Percentiles rank a stretch among this genome's conserved stretches.
phyloP scores from a whole-genome alignment of 2,888 invertebrate species.

The Ornithoptera priamus region DNA sequence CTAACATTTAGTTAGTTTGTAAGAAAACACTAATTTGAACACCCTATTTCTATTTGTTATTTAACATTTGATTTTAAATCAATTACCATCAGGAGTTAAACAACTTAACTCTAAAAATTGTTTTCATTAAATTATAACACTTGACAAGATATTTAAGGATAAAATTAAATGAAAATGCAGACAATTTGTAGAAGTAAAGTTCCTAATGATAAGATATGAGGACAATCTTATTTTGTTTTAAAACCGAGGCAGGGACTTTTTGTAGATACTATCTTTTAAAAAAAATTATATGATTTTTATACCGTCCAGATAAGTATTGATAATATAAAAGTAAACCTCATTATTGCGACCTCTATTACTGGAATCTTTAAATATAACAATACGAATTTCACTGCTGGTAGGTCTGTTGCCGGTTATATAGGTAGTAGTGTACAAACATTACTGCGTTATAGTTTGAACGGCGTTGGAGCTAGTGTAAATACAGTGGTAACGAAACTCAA shows the following conservation, averaged over 20 bases:
- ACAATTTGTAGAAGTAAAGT: background rate
- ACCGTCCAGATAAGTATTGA: background rate
- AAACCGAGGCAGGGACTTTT: background rate
- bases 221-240: slow-evolving; percentile 2
- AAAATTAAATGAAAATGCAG: background rate
- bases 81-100: no score
- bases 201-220: background rate
- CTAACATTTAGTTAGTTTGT: no score
- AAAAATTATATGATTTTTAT: background rate
- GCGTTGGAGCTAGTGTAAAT: no score
- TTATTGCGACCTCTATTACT: background rate
- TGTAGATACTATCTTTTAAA: background rate
- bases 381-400: background rate
- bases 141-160: background rate
- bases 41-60: no score
- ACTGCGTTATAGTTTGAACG: no score
- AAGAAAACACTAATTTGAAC: no score
- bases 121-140: background rate
- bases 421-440: no score
- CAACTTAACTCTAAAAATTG: no score
- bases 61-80: no score
- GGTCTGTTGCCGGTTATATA: no score
- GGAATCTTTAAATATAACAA: background rate
- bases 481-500: no score
- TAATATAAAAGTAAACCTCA: background rate